Evolutionary conservation across 2,113 vertebrate genomes (phyloP), one percentile per base, ranked within the genome.

Genomic region (Xiphophorus hellerii): DNA sequence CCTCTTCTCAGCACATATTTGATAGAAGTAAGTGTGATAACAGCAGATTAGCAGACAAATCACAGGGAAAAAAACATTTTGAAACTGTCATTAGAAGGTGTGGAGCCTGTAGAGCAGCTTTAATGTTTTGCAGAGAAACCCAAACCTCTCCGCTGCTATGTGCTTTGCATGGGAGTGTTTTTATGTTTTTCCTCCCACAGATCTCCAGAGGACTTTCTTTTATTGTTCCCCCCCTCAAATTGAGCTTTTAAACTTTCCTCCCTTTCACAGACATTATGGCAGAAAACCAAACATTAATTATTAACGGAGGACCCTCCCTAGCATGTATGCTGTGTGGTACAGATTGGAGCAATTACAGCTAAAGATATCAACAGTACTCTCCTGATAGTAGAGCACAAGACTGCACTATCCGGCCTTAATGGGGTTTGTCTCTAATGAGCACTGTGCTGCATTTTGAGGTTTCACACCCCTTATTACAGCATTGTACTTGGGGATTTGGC

Each of bases 1-100:
- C 84, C 86, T 93, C 69, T 94, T 90, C 73, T 93, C 89, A 4
- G 69, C 92, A 76, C 87, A 69, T 33, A 58, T 20, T 69, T 54
- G 29, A 81, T 54, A 67, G 62, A 42, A 37, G 14, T 69, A 74
- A 31, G 27, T 33, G 54, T 64, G 58, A 71, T 72, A 20, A 62
- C 17, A 29, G 11, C 35, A 72, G 61, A 62, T 61, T 33, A 71
- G 33, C 25, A 35, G n/a, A 35, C 29, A n/a, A 15, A n/a, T 60
- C 15, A 27, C 11, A 28, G 25, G 14, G 17, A 27, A 35, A 27
- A 63, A 44, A 39, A 25, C n/a, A 44, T 7, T 61, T 14, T 62
- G 25, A 60, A 72, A 61, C 27, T 42, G 27, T 30, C 17, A 30
- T 44, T 73, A 20, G 28, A 12, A 30, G 37, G 37, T 48, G 20